Base-by-base conservation (phyloP, 1,140 invertebrate genomes). In the Zaprionus capensis region DNA sequence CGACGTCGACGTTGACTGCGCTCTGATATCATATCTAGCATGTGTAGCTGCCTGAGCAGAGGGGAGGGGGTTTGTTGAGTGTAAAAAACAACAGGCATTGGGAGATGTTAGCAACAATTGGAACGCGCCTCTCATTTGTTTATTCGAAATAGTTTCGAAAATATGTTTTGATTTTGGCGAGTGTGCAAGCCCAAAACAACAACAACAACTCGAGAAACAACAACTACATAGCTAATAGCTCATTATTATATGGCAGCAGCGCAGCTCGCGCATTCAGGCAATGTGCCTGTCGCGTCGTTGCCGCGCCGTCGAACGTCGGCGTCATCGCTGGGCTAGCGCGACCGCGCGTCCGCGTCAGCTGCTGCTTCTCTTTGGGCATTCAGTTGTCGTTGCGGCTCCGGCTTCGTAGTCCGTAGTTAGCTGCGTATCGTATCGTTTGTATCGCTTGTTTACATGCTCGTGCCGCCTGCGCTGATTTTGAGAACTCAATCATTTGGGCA, bases 1-100 rank as follows among this genome's bases (percentile, higher is more conserved):
- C 66, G 53, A 63, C 38, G 53, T 44, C 28, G 49, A 49, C 70
- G 63, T 31, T 71, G 71, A 46, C 71, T 62, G 65, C 36, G 57
- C 36, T 69, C 72, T 75, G 83, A 74, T 86, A 86, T 82, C 80
- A 78, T 87, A 83, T 86, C 80, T 82, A 41, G 17, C 34, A 15
- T 24, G 22, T 55, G 12, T 14, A 24, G 38, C 7, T 14, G 44
- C 12, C 26, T 0, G 5, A 28, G 26, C 9, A 41, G 4, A 11
- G 26, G 59, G 41, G n/a, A 17, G n/a, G 20, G 34, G 26, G 15
- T 14, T n/a, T 7, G 31, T 11, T 12, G 34, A 4, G 26, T 28
- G 51, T 66, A 24, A 55, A 56, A 34, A 67, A 61, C 53, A 28
- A 49, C 59, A 53, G 9, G 69, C n/a, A 64, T 51, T 61, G 24